A percentile compares a stretch with the other conserved stretches of the same genome.
Evolutionary conservation across 2,113 vertebrate genomes (phyloP).

Genomic region (Cinclus cinclus): DNA sequence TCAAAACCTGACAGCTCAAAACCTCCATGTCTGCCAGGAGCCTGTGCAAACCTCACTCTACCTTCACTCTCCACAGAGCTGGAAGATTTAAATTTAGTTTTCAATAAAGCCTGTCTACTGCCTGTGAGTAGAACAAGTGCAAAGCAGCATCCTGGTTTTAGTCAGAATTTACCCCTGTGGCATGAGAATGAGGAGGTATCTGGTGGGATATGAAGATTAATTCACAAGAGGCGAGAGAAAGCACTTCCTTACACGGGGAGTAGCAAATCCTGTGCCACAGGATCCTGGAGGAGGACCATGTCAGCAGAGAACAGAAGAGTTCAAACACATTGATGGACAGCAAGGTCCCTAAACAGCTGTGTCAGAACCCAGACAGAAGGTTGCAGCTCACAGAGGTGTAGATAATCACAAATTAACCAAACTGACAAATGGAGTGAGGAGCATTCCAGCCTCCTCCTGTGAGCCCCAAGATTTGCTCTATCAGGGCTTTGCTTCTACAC

Average conservation of each 20-base stretch:
- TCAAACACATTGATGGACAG: background rate
- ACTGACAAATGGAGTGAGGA: background rate
- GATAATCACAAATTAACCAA: background rate
- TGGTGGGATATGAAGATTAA: background rate
- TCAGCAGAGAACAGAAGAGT: background rate
- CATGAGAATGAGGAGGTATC: background rate
- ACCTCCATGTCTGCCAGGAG: background rate
- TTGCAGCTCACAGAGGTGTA: rapidly evolving
- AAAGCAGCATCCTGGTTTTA: background rate
- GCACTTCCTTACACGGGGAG: background rate
- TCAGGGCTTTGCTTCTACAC: background rate
- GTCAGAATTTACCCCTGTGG: background rate
- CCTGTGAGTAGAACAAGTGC: background rate
- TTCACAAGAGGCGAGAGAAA: background rate
- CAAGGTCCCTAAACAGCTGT: background rate
- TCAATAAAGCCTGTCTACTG: background rate
- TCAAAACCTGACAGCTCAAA: background rate
- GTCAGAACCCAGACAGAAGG: background rate
- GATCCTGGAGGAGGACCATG: background rate
- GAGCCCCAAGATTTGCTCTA: background rate
- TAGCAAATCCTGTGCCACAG: background rate
- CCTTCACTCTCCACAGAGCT: background rate
- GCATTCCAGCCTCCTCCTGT: background rate
- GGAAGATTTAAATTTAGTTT: background rate
- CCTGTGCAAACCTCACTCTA: background rate